Conservation (phyloP, 2,113 vertebrate genomes). For the Rhinoderma darwinii region DNA sequence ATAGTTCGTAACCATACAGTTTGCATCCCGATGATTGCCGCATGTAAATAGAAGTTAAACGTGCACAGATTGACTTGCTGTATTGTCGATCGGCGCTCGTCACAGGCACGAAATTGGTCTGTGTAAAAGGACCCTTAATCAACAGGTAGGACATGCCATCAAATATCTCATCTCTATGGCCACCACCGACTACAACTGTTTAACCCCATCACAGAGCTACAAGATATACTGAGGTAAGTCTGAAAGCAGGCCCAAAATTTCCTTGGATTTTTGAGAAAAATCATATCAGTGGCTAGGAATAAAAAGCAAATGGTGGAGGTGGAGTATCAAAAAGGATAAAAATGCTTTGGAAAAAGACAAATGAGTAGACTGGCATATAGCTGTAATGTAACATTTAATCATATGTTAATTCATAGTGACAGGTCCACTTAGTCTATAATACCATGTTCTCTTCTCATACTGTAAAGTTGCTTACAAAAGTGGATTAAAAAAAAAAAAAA, state of each 20-base stretch:
- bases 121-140: too few species aligned
- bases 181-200: neutral
- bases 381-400: neutral
- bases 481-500: conserved; percentile 22
- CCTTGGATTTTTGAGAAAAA: too few species aligned
- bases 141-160: neutral
- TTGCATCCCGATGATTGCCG: too few species aligned
- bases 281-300: too few species aligned
- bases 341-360: neutral
- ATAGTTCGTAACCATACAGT: too few species aligned
- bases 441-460: neutral
- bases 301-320: neutral
- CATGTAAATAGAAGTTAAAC: too few species aligned
- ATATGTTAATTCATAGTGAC: conserved; percentile 24
- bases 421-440: conserved; percentile 7
- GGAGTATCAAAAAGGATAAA: neutral
- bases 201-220: neutral
- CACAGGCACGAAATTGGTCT: too few species aligned
- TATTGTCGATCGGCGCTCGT: too few species aligned
- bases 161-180: neutral
- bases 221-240: neutral
- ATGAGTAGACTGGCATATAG: neutral
- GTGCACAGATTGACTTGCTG: too few species aligned
- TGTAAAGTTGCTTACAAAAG: conserved; percentile 20
- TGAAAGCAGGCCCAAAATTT: too few species aligned